Evolutionary conservation across 2,888 invertebrate species (phyloP).

Genomic region (Lithosia quadra): DNA sequence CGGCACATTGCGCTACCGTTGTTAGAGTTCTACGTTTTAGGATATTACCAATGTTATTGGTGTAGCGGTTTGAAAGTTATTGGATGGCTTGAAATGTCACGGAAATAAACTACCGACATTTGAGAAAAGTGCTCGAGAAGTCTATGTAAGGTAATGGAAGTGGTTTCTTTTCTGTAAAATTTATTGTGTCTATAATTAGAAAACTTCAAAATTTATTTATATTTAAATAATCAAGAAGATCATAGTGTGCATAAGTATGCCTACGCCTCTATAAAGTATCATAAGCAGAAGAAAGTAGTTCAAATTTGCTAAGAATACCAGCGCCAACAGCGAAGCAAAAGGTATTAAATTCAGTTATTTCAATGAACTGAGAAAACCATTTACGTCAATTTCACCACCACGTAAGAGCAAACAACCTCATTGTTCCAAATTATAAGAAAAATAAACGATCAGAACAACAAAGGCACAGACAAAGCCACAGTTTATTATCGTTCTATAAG

Average conservation of each 20-base stretch:
- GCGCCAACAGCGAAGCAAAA: neutral
- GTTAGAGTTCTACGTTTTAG: slow-evolving; percentile 46
- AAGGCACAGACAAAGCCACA: slow-evolving; percentile 63
- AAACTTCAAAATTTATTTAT: too few relatives aligned
- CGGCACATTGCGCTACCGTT: slow-evolving; percentile 58
- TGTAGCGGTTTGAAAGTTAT: slow-evolving; percentile 23
- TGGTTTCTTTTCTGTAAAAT: neutral
- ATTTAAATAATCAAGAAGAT: too few relatives aligned
- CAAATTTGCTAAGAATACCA: neutral
- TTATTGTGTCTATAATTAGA: too few relatives aligned
- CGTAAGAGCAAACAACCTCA: neutral
- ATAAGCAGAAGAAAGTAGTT: neutral
- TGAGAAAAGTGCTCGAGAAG: too few relatives aligned
- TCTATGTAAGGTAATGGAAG: neutral
- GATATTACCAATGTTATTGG: slow-evolving; percentile 43
- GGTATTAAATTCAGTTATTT: neutral
- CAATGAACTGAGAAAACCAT: neutral
- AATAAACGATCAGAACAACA: slow-evolving; percentile 69
- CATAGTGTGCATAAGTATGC: too few relatives aligned
- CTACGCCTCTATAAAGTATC: neutral
- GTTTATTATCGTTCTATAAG: slow-evolving; percentile 72
- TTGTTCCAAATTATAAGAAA: slow-evolving; percentile 16
- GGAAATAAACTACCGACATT: slow-evolving; percentile 1
- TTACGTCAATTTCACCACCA: neutral
- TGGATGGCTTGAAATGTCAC: neutral